phyloP scores from a whole-genome alignment of 2,797 vertebrate genomes.

The Sparidentex hasta region DNA sequence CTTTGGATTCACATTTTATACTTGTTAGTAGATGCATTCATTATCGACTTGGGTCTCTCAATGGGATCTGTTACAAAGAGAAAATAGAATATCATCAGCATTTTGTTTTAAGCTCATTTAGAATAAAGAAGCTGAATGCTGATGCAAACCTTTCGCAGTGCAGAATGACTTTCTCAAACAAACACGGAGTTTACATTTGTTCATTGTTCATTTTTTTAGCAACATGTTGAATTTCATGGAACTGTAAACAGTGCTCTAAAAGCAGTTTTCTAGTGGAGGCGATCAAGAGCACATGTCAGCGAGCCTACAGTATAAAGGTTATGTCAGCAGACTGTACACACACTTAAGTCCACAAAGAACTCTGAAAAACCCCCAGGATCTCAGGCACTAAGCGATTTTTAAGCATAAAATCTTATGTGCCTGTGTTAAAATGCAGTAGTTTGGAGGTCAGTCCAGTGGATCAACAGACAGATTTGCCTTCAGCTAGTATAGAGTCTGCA shows the following conservation, averaged over 20 bases:
- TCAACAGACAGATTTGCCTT: neutral
- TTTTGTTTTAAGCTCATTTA: neutral
- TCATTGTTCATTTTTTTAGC: neutral
- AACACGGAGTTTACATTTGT: neutral
- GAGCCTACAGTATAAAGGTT: neutral
- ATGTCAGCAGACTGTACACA: neutral
- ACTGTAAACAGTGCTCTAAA: neutral
- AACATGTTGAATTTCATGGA: neutral
- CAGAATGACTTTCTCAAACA: neutral
- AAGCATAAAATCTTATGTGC: neutral
- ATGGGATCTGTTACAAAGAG: neutral
- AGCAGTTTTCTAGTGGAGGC: too few species aligned
- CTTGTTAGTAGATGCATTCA: neutral
- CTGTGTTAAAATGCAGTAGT: neutral
- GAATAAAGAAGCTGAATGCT: neutral
- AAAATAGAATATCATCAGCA: too few species aligned
- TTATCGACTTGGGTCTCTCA: neutral
- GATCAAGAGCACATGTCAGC: neutral
- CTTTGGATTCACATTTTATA: neutral
- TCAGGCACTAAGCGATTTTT: neutral
- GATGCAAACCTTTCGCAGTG: neutral
- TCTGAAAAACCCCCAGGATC: neutral
- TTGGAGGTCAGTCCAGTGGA: slow-evolving; percentile 18
- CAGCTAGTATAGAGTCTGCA: slow-evolving; percentile 2
- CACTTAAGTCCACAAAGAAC: neutral